phyloP scores from a whole-genome alignment of 2,888 invertebrate species.

The Drosophila barbarae region DNA sequence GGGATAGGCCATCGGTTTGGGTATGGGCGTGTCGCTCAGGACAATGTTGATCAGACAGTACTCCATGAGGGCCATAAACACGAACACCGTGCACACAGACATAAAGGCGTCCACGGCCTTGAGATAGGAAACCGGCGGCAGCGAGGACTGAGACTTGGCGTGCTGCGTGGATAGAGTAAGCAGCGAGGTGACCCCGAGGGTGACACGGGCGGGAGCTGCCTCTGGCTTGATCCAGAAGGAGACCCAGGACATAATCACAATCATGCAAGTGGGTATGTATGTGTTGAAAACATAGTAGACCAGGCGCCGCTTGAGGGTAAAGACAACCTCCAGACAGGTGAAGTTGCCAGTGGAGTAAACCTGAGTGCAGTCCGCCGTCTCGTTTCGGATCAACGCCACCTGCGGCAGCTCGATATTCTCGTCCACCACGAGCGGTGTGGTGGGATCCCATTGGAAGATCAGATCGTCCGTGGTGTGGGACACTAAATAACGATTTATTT shows the following conservation, averaged over 20 bases:
- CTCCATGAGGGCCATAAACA: constrained; percentile 96
- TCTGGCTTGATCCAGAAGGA: constrained; percentile 98
- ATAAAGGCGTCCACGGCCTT: constrained; percentile 96
- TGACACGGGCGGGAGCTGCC: constrained; percentile 95
- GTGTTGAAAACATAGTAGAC: constrained; percentile 96
- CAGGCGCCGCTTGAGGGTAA: constrained; percentile 91
- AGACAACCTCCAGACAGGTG: constrained; percentile 94
- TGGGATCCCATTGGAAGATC: constrained; percentile 93
- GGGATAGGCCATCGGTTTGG: constrained; percentile 78
- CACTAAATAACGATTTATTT: constrained; percentile 81
- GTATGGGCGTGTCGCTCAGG: constrained; percentile 79
- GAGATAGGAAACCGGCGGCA: constrained; percentile 95
- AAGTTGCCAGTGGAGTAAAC: constrained; percentile 86
- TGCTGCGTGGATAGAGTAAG: constrained; percentile 94
- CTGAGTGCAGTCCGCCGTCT: constrained; percentile 93
- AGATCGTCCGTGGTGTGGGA: constrained; percentile 94
- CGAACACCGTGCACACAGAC: constrained; percentile 95
- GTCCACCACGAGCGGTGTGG: constrained; percentile 92
- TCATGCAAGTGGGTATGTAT: constrained; percentile 95
- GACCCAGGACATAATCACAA: constrained; percentile 98
- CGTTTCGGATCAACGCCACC: constrained; percentile 91
- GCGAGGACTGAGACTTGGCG: constrained; percentile 94
- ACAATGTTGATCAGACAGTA: constrained; percentile 91
- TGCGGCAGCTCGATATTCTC: constrained; percentile 93
- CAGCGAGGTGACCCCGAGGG: constrained; percentile 93